Evolutionary conservation across 2,797 vertebrate genomes (phyloP), one percentile per base, ranked within the genome.

Genomic region (Enoplosus armatus): DNA sequence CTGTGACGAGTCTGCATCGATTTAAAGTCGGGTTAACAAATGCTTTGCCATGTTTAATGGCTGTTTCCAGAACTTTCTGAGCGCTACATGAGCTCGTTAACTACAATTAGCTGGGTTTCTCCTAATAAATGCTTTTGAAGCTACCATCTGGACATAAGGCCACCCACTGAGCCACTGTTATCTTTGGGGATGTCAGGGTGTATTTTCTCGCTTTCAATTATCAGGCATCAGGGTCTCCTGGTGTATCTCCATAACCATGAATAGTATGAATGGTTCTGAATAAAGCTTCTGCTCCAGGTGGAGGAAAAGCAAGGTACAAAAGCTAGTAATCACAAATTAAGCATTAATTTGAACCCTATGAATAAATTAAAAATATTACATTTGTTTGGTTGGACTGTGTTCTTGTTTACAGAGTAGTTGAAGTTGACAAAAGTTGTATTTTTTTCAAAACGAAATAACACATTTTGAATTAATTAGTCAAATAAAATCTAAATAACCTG

Each of bases 101-200:
- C 54, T 35, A 62, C 51, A 83, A 85, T 84, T 75, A 87, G 65
- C 41, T 24, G 12, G 35, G 58, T 64, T 85, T 77, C 65, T 35
- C 24, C 54, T 68, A 65, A 69, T 54, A 82, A 55, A 74, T 66
- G 37, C 60, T 82, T 73, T 66, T 79, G 68, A 77, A 80, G 41
- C 39, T 45, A 27, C 74, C 76, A 76, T 79, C 37, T 60, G 80
- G 61, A 61, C 37, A 48, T 11, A 39, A 43, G 51, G 72, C 60
- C 78, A 35, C 65, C 37, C 55, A 66, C 39, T 11, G 58, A 22
- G 75, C 6, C 12, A 20, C 75, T 15, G 35, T 63, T 75, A 60
- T 85, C 75, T 82, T 76, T 68, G 9, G 45, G 50, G 50, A 75
- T 11, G 9, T 56, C 29, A 55, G 31, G 29, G 50, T 31, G 24